Conservation (phyloP, 2,888 invertebrate species). For the Mythimna lalbum region DNA sequence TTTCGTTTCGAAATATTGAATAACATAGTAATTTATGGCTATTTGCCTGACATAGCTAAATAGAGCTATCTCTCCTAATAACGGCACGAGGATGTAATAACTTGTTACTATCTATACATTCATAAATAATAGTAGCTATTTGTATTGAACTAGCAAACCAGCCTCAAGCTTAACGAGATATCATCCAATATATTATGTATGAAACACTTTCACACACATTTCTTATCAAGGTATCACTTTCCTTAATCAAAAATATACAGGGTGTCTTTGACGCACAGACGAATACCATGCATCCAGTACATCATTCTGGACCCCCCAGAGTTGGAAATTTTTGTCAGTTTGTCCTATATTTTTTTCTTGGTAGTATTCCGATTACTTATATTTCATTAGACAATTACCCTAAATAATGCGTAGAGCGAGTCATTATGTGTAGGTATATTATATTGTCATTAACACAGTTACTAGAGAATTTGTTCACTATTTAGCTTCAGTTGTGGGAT, state of each 20-base stretch:
- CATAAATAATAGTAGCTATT: constrained; percentile 22
- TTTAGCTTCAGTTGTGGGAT: no score
- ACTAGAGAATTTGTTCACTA: no score
- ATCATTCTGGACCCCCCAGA: no score
- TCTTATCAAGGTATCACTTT: background rate
- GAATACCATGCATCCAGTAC: no score
- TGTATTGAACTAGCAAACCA: background rate
- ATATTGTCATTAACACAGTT: no score
- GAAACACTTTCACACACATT: constrained; percentile 16
- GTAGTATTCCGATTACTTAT: no score
- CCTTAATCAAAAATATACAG: background rate
- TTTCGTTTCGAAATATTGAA: constrained; percentile 5
- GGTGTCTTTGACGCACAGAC: no score
- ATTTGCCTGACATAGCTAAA: constrained; percentile 4
- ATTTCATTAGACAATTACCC: no score
- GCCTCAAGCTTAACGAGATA: background rate
- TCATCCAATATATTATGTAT: background rate
- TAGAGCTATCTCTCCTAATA: constrained; percentile 25
- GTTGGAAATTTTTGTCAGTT: no score
- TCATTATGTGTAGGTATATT: no score
- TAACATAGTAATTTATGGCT: background rate
- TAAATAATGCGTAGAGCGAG: no score
- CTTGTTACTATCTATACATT: constrained; percentile 15
- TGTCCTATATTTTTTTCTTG: no score
- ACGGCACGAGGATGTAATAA: constrained; percentile 22